phyloP scores from a whole-genome alignment of 1,140 invertebrate species.

The Bombus cullumanus region DNA sequence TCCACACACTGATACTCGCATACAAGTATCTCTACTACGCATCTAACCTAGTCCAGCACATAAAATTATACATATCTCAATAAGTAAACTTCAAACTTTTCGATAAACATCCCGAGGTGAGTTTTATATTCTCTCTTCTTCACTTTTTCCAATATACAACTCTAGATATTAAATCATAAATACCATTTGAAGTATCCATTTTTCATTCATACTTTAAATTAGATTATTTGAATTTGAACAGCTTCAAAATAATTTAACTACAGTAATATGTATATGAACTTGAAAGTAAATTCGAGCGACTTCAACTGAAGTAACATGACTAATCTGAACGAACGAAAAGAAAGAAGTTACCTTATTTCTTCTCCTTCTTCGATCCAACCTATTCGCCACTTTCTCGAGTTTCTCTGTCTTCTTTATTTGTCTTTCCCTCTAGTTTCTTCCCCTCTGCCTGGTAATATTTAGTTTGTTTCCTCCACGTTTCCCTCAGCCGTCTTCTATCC shows the following conservation, averaged over 20 bases:
- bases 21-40: too few species aligned
- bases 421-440: not conserved
- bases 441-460: constrained; percentile 15
- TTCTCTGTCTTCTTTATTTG: constrained; percentile 16
- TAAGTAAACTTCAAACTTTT: too few species aligned
- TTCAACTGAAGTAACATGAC: not conserved
- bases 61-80: too few species aligned
- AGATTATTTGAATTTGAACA: not conserved
- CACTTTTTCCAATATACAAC: not conserved
- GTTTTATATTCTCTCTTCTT: not conserved
- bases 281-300: not conserved
- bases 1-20: too few species aligned
- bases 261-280: not conserved
- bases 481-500: not conserved
- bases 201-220: not conserved
- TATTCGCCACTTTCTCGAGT: not conserved
- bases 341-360: not conserved
- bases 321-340: not conserved
- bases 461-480: not conserved
- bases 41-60: too few species aligned
- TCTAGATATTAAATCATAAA: not conserved
- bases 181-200: not conserved
- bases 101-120: not conserved
- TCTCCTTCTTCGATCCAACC: not conserved
- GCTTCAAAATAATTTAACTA: not conserved